Base-by-base conservation (phyloP, 2,888 invertebrate species). In the Clunio marinus region DNA sequence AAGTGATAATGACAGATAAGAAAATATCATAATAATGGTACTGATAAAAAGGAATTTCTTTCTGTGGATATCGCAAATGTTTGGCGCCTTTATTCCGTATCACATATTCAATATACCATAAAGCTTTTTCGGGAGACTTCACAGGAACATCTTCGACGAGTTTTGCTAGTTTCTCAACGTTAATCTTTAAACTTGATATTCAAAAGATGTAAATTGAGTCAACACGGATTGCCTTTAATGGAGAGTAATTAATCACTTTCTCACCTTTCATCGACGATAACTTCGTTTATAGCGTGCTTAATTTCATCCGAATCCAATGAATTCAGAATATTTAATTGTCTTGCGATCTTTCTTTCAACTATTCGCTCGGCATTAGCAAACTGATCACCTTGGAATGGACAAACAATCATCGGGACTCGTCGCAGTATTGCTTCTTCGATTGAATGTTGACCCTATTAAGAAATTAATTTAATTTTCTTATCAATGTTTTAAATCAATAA, bases 401-500 rank as follows among this genome's bases (percentile, higher is more conserved):
- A 20, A n/a, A 59, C 59, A 28, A 59, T n/a, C 25, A 59, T 25
- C 7, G 59, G 59, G 17, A 59, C 28, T 4, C 13, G 20, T 2
- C 59, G 13, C 15, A 20, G 5, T n/a, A 59, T 59, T n/a, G 59
- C 13, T 59, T 59, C 59, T 28, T 59, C 59, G 15, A 59, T 28
- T 28, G 59, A 59, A 4, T 59, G 59, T 17, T 59, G 59, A 59
- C 59, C 59, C 22, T 25, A 8, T n/a, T 8, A 7, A 46, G 46
- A 24, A 58, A 58, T 4, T 5, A 10, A 13, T 17, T 15, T 17
- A 28, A 60, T 25, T 24, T 32, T 5, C 7, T 8, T 28, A 28
- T 5, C n/a, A 32, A 15, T 10, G 4, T 17, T 15, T 28, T 25
- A 8, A 22, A n/a, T 45, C 32, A 5, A 32, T 8, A 10, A 5